A percentile compares a stretch with the other conserved stretches of the same genome.
phyloP scores from a whole-genome alignment of 2,797 vertebrate species.

The Pangasius mekongensis region DNA sequence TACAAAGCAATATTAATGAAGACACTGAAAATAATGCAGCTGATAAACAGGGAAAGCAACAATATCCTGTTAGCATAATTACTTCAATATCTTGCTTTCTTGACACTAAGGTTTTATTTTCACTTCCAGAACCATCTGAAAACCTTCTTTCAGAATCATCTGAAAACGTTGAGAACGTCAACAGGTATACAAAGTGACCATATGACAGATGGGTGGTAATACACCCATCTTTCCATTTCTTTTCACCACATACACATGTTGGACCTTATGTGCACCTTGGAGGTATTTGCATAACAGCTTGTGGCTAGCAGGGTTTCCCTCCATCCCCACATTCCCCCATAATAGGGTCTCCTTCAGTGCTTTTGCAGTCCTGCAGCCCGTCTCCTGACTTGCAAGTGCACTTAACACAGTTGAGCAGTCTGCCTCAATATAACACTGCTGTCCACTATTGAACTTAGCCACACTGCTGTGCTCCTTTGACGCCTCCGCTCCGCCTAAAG shows the following conservation, averaged over 20 bases:
- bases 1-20: not conserved
- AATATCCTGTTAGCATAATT: not conserved
- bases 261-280: constrained; percentile 8
- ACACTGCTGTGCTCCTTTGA: not conserved
- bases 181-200: not conserved
- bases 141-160: not conserved
- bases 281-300: not conserved
- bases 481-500: not conserved
- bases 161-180: not conserved
- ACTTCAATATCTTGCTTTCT: not conserved
- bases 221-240: not conserved
- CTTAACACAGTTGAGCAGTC: constrained; percentile 10
- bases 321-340: not conserved
- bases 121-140: too few species aligned
- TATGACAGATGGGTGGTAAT: not conserved
- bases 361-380: not conserved
- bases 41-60: not conserved
- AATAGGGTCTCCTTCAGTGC: not conserved
- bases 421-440: not conserved
- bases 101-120: not conserved
- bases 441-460: constrained; percentile 4
- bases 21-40: not conserved
- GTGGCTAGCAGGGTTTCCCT: not conserved
- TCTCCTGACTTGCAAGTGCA: not conserved
- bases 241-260: constrained; percentile 7